Evolutionary conservation across 2,888 invertebrate species (phyloP).

Genomic region (Drosophila ezoana): DNA sequence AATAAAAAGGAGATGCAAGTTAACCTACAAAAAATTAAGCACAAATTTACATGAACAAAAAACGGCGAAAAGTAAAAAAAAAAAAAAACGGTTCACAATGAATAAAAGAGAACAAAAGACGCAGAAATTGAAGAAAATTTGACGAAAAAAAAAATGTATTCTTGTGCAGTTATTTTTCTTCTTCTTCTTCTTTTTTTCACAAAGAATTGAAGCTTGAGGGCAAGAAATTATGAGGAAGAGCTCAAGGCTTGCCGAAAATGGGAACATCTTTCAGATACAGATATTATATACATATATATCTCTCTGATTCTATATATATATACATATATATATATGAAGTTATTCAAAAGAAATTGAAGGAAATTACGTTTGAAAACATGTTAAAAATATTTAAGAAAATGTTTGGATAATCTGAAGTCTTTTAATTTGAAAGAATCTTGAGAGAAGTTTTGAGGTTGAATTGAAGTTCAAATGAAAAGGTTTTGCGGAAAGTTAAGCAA

Average conservation of each 20-base stretch:
- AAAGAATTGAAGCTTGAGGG: slow-evolving; percentile 6
- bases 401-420: too few relatives aligned
- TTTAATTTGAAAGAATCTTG: too few relatives aligned
- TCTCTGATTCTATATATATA: too few relatives aligned
- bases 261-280: too few relatives aligned
- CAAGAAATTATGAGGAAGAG: background rate
- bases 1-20: slow-evolving; percentile 21
- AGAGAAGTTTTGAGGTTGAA: too few relatives aligned
- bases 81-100: slow-evolving; percentile 15
- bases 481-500: too few relatives aligned
- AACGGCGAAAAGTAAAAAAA: background rate
- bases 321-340: too few relatives aligned
- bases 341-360: too few relatives aligned
- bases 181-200: background rate
- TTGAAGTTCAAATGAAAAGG: too few relatives aligned
- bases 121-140: slow-evolving; percentile 16
- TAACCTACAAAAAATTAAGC: slow-evolving; percentile 36
- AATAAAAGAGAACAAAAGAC: slow-evolving; percentile 34
- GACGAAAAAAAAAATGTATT: background rate
- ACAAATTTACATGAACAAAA: slow-evolving; percentile 45
- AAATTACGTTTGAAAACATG: too few relatives aligned
- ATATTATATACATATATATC: too few relatives aligned
- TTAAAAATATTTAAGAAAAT: too few relatives aligned
- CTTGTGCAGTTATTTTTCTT: background rate
- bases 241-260: background rate